Conservation (phyloP, 2,888 invertebrate genomes). For the Neelides folsomi region DNA sequence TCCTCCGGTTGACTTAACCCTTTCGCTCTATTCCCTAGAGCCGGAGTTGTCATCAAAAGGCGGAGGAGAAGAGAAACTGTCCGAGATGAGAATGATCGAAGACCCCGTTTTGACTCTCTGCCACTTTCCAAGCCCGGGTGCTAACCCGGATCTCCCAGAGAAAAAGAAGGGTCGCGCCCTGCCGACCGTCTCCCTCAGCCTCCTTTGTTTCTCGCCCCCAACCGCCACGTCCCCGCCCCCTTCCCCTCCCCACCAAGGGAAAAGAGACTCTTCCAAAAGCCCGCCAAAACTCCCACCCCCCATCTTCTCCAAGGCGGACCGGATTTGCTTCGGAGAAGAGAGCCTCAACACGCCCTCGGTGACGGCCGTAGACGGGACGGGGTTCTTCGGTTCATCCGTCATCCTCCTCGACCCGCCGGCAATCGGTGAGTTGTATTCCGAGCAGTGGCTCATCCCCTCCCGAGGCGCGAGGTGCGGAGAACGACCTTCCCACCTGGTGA, state of each 20-base stretch:
- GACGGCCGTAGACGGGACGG: constrained; percentile 80
- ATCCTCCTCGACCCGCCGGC: constrained; percentile 77
- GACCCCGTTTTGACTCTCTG: constrained; percentile 34
- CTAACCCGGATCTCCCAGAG: constrained; percentile 33
- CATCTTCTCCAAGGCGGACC: constrained; percentile 31
- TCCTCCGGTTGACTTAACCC: constrained; percentile 31
- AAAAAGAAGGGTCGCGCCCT: constrained; percentile 33
- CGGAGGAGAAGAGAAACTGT: constrained; percentile 26
- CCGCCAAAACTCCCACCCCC: neutral
- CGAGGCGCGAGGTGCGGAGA: no score
- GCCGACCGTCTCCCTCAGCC: constrained; percentile 32
- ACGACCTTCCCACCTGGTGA: constrained; percentile 14
- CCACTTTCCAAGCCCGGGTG: constrained; percentile 34
- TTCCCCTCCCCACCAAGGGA: constrained; percentile 15
- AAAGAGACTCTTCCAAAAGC: constrained; percentile 6
- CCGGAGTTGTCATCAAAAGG: constrained; percentile 24
- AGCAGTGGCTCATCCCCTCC: neutral
- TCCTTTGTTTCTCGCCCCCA: constrained; percentile 33
- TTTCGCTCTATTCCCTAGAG: constrained; percentile 32
- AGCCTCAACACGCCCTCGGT: constrained; percentile 83
- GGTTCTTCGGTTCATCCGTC: constrained; percentile 77
- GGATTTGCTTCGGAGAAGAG: constrained; percentile 51
- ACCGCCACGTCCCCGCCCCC: constrained; percentile 31
- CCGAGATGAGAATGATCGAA: constrained; percentile 35
- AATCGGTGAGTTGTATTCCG: constrained; percentile 56